A percentile compares a stretch with the other conserved stretches of the same genome.
These are phyloP conservation scores for Drosophila mojavensis DNA, from an alignment of 1,140 invertebrate genomes.

Conservation along the genomic window DNA sequence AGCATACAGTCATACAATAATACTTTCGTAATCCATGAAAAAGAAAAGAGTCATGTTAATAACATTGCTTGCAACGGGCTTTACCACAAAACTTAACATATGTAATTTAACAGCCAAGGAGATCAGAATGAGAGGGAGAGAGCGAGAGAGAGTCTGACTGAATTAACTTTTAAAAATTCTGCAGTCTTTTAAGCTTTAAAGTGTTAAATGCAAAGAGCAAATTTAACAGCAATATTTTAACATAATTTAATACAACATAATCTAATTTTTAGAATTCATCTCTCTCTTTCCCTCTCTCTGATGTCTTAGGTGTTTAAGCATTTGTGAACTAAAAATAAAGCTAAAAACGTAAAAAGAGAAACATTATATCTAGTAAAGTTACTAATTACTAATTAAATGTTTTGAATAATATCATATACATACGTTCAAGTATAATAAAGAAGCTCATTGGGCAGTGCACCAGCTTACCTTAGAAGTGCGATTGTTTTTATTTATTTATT, in stretches of 20 bases:
- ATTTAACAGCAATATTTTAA: neutral
- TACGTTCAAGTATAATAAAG: conserved; percentile 54
- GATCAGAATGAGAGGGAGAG: neutral
- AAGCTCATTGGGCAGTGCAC: conserved; percentile 74
- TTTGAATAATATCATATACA: conserved; percentile 27
- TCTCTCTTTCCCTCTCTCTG: neutral
- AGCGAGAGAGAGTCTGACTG: neutral
- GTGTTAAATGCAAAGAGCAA: neutral
- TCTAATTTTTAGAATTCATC: neutral
- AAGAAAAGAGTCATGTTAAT: conserved; percentile 65
- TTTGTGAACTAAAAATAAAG: conserved; percentile 5
- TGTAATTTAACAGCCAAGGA: conserved; percentile 9
- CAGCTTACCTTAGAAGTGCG: conserved; percentile 82
- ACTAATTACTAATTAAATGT: conserved; percentile 18
- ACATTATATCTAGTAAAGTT: conserved; percentile 15
- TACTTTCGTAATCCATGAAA: conserved; percentile 58
- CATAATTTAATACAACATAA: neutral
- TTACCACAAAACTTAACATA: conserved; percentile 11
- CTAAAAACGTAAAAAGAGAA: conserved; percentile 20
- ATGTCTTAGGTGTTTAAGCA: conserved; percentile 9
- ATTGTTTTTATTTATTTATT: no score
- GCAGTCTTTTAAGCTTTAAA: no score
- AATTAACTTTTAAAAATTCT: no score
- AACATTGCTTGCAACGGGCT: conserved; percentile 52
- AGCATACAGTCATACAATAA: conserved; percentile 56